A percentile compares a stretch with the other conserved stretches of the same genome.
These are phyloP conservation scores for Melanerpes formicivorus DNA, from an alignment of 2,113 vertebrate species.

Conservation along the genomic window DNA sequence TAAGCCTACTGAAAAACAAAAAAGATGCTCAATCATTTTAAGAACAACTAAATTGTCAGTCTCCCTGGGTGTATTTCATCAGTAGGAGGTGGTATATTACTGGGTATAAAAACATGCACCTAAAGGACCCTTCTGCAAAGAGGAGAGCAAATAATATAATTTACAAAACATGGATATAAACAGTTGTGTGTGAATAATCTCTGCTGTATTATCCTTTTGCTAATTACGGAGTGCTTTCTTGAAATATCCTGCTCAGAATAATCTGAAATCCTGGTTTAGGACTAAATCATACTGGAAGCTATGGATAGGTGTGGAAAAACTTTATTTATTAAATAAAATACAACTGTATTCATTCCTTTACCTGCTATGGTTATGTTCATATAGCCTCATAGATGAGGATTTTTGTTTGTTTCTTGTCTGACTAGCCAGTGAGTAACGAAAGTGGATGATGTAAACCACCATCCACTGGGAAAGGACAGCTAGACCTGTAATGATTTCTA, in stretches of 20 bases:
- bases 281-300: neutral
- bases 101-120: neutral
- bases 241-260: constrained; percentile 32
- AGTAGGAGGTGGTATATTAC: neutral
- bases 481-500: neutral
- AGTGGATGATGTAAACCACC: neutral
- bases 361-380: neutral
- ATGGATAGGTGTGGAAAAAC: neutral
- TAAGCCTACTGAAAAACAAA: neutral
- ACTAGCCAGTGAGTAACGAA: neutral
- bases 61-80: neutral
- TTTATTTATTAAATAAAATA: neutral
- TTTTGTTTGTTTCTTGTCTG: neutral
- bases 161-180: neutral
- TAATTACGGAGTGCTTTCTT: constrained; percentile 5
- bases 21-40: neutral
- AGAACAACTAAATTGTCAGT: neutral
- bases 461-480: neutral
- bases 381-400: neutral
- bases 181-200: neutral
- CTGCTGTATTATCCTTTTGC: neutral
- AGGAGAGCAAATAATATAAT: neutral
- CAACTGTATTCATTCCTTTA: neutral
- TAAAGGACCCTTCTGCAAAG: neutral
- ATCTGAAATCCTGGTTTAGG: constrained; percentile 45